phyloP scores from a whole-genome alignment of 2,113 vertebrate species.

The Amphiprion percula region DNA sequence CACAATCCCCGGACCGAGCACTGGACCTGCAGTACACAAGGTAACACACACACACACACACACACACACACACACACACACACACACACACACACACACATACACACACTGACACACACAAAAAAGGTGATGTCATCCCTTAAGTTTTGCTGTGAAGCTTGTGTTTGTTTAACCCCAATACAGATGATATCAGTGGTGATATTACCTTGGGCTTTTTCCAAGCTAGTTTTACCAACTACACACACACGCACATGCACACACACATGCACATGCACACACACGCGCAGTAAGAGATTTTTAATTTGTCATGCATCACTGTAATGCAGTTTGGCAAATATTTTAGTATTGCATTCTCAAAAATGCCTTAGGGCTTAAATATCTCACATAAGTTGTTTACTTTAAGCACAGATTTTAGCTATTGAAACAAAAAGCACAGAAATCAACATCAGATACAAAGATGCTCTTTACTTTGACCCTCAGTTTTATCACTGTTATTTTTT shows the following conservation, averaged over 20 bases:
- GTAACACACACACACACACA: slow-evolving; percentile 52
- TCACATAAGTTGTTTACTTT: slow-evolving; percentile 24
- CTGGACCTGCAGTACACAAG: slow-evolving; percentile 79
- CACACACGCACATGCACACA: neutral
- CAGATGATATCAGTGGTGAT: slow-evolving; percentile 63
- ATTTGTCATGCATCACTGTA: slow-evolving; percentile 38
- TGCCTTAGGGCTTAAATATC: slow-evolving; percentile 31
- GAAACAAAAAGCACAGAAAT: slow-evolving; percentile 17
- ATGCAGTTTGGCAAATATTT: slow-evolving; percentile 28
- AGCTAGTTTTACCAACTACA: slow-evolving; percentile 31
- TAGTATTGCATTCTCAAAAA: slow-evolving; percentile 18
- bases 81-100: slow-evolving; percentile 18
- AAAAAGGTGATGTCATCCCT: slow-evolving; percentile 65
- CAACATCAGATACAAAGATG: slow-evolving; percentile 8
- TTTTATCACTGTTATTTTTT: neutral
- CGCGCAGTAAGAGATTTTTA: neutral
- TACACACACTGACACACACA: slow-evolving; percentile 15
- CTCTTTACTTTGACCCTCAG: slow-evolving; percentile 1
- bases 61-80: slow-evolving; percentile 19
- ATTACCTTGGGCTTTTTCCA: slow-evolving; percentile 42
- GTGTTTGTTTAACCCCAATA: slow-evolving; percentile 67
- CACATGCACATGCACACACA: slow-evolving; percentile 9
- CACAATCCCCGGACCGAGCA: slow-evolving; percentile 83
- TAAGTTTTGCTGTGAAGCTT: slow-evolving; percentile 30
- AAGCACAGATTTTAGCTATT: neutral